Percentiles rank a stretch among this genome's conserved stretches.
Evolutionary conservation across 2,797 vertebrate genomes (phyloP).

Genomic region (Lepilemur ruficaudatus): DNA sequence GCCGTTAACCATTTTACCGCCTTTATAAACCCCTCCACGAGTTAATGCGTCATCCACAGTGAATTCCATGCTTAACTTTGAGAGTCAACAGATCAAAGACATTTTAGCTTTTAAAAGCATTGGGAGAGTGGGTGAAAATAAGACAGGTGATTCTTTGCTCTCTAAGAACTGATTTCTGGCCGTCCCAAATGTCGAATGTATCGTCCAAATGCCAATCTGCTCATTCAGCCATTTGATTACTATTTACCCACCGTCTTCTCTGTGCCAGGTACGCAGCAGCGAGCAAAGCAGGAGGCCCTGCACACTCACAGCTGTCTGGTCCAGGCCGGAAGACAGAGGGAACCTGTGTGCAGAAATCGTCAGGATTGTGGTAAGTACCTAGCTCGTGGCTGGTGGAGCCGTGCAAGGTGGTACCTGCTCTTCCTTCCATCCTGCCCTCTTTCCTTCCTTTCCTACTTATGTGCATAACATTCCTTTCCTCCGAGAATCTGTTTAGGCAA

Average conservation of each 20-base stretch:
- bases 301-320: fast-evolving
- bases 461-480: neutral
- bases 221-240: too few species aligned
- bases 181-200: neutral
- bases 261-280: neutral
- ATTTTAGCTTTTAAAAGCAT: neutral
- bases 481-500: neutral
- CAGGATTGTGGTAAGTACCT: neutral
- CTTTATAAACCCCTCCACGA: neutral
- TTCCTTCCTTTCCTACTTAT: neutral
- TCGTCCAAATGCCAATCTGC: too few species aligned
- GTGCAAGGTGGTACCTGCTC: neutral
- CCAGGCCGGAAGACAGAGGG: neutral
- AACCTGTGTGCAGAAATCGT: neutral
- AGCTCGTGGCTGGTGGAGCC: neutral
- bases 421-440: neutral
- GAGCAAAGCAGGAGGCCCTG: neutral
- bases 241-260: neutral
- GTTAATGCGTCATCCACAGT: fast-evolving
- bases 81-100: neutral
- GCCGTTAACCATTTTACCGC: neutral
- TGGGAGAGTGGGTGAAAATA: neutral
- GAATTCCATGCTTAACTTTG: neutral
- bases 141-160: neutral
- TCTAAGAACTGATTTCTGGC: neutral